Evolutionary conservation across 37 sponge, comb jelly and placozoan species (phyloP), one percentile per base, ranked within the genome.

Genomic region (Tethya wilhelma): DNA sequence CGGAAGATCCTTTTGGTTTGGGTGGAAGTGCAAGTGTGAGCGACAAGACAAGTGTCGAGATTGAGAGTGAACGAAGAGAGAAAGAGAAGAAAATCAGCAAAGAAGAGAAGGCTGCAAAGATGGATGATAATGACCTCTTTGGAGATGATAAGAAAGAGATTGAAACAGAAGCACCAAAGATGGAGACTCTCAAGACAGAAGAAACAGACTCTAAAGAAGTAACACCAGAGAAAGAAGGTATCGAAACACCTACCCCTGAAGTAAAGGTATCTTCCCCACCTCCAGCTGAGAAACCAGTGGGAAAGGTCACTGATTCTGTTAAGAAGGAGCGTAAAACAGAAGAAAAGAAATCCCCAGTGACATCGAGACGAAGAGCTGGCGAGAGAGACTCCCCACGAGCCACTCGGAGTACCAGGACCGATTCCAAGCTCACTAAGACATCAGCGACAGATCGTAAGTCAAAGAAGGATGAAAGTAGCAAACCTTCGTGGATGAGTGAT

Each of bases 401-500:
- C 23, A 28, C 59, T 58, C 59, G 59, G 26, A 58, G n/a, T 28
- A 58, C 59, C 59, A 58, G 28, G 5, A n/a, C 26, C 59, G 23
- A 14, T 3, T 58, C 59, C 34, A 53, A 31, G 12, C 36, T 8
- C 31, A 12, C 73, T 4, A 73, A 42, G 36, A 30, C 30, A 30
- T 5, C 9, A 67, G 55, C 49, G 29, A 32, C 28, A 46, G 49
- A 22, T 4, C 8, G 14, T 30, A 73, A 73, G 57, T 20, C 26
- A 38, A 64, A 41, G 20, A 39, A 63, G 25, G 73, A 60, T 46
- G 64, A 38, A 22, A 66, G 42, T 30, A 37, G 79, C 2, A 80
- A 80, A 30, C 82, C 82, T 14, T 62, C 73, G 17, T 81, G 82
- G 82, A 81, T 81, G 64, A 19, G 49, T 12, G 82, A 81, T 17